A percentile compares a stretch with the other conserved stretches of the same genome.
phyloP scores from a whole-genome alignment of 2,888 invertebrate species.

The Himalopsyche kuldschensis region DNA sequence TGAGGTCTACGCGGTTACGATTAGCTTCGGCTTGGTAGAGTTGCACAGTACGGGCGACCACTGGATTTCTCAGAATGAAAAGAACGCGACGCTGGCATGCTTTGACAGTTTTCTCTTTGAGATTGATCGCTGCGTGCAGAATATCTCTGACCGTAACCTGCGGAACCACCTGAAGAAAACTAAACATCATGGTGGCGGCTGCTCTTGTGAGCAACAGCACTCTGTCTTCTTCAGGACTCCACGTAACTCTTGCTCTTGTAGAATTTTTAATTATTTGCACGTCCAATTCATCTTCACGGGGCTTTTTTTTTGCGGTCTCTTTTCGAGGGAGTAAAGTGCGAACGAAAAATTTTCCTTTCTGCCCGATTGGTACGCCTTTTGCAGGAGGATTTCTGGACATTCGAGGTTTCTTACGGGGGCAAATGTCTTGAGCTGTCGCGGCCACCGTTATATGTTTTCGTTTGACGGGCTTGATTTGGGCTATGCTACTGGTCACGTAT shows the following conservation, averaged over 20 bases:
- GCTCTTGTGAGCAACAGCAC: slow-evolving; percentile 69
- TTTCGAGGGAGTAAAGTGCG: slow-evolving; percentile 15
- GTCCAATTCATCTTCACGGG: slow-evolving; percentile 65
- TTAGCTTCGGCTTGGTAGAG: slow-evolving; percentile 60
- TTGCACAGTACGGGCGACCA: slow-evolving; percentile 61
- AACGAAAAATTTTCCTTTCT: slow-evolving; percentile 19
- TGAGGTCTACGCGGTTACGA: neutral
- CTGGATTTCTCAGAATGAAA: slow-evolving; percentile 63
- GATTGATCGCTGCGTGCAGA: slow-evolving; percentile 54
- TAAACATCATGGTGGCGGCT: slow-evolving; percentile 59
- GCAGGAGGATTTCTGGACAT: slow-evolving; percentile 4
- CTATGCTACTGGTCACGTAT: neutral
- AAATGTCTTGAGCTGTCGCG: neutral
- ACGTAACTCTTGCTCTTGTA: slow-evolving; percentile 63
- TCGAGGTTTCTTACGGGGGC: slow-evolving; percentile 21
- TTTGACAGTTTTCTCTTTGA: slow-evolving; percentile 68
- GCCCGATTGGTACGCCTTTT: neutral
- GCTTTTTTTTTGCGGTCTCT: neutral
- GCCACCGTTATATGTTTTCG: slow-evolving; percentile 11
- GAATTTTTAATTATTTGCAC: slow-evolving; percentile 64
- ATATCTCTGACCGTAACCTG: slow-evolving; percentile 60
- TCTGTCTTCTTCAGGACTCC: slow-evolving; percentile 70
- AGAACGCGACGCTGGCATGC: slow-evolving; percentile 68
- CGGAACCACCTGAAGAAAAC: slow-evolving; percentile 47
- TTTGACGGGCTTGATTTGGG: slow-evolving; percentile 28